A percentile compares a stretch with the other conserved stretches of the same genome.
phyloP scores from a whole-genome alignment of 2,888 invertebrate species.

The Hymenopus coronatus region DNA sequence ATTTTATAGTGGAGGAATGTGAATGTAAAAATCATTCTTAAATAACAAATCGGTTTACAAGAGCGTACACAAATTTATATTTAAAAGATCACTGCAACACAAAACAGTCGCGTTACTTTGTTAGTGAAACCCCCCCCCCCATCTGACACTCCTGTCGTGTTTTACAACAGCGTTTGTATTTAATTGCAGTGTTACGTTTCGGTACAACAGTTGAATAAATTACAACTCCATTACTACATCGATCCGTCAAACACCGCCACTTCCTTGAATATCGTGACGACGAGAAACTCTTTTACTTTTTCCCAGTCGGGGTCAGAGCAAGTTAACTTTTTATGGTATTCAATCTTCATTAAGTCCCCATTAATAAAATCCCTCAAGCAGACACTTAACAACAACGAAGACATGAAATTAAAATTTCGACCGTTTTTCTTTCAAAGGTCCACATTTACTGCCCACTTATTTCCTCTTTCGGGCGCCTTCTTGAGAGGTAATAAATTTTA shows the following conservation, averaged over 20 bases:
- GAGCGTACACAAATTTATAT: too few relatives aligned
- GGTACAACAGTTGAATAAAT: background rate
- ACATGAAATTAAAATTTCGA: background rate
- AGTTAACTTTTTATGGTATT: background rate
- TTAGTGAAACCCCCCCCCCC: too few relatives aligned
- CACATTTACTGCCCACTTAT: background rate
- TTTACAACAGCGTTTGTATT: too few relatives aligned
- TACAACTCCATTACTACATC: background rate
- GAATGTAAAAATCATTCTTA: too few relatives aligned
- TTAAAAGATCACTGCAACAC: too few relatives aligned
- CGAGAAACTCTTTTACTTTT: background rate
- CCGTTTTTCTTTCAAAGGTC: background rate
- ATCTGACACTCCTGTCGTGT: too few relatives aligned
- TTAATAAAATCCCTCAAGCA: background rate
- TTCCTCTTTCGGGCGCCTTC: background rate
- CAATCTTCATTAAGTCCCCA: conserved; percentile 4
- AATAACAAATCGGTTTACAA: too few relatives aligned
- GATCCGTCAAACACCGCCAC: background rate
- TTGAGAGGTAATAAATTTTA: background rate
- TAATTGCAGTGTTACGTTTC: too few relatives aligned
- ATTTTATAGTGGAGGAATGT: too few relatives aligned
- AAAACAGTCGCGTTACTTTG: too few relatives aligned
- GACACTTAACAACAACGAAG: background rate
- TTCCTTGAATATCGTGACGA: background rate
- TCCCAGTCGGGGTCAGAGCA: background rate